phyloP scores from a whole-genome alignment of 2,888 invertebrate genomes.

The Drosophila mettleri region DNA sequence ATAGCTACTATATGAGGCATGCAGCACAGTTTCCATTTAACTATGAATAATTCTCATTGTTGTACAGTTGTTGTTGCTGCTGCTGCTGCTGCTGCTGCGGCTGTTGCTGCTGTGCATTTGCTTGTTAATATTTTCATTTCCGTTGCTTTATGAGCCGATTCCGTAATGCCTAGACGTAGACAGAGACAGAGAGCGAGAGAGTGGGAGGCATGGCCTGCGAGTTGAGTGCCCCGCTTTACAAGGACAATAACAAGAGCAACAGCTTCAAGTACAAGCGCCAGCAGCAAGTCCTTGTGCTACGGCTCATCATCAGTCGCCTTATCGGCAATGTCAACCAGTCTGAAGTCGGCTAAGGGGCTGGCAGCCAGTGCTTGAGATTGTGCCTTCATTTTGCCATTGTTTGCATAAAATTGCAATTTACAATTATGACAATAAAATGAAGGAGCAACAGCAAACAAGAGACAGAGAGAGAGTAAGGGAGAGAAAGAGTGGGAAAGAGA shows the following conservation, averaged over 20 bases:
- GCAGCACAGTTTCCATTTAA: constrained; percentile 70
- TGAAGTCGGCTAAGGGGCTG: constrained; percentile 11
- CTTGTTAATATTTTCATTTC: constrained; percentile 83
- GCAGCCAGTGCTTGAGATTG: constrained; percentile 29
- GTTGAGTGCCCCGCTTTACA: constrained; percentile 72
- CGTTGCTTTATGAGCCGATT: constrained; percentile 79
- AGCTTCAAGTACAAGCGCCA: constrained; percentile 60
- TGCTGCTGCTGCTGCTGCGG: constrained; percentile 30
- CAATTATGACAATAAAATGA: constrained; percentile 78
- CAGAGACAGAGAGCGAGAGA: constrained; percentile 9
- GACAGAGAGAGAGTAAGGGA: neutral
- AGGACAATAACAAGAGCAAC: constrained; percentile 74
- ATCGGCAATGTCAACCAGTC: constrained; percentile 71
- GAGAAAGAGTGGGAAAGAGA: neutral
- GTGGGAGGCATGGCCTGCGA: constrained; percentile 23
- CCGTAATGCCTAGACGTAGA: constrained; percentile 70
- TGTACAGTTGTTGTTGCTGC: constrained; percentile 24
- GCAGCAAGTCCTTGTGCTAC: constrained; percentile 36
- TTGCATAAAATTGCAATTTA: constrained; percentile 84
- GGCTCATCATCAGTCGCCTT: constrained; percentile 44
- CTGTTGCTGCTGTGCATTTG: constrained; percentile 71
- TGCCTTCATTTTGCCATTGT: constrained; percentile 54
- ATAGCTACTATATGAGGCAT: constrained; percentile 54
- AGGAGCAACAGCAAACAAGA: constrained; percentile 14
- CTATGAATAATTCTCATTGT: constrained; percentile 72